phyloP scores from a whole-genome alignment of 2,797 vertebrate species.

The Cryptoprocta ferox region DNA sequence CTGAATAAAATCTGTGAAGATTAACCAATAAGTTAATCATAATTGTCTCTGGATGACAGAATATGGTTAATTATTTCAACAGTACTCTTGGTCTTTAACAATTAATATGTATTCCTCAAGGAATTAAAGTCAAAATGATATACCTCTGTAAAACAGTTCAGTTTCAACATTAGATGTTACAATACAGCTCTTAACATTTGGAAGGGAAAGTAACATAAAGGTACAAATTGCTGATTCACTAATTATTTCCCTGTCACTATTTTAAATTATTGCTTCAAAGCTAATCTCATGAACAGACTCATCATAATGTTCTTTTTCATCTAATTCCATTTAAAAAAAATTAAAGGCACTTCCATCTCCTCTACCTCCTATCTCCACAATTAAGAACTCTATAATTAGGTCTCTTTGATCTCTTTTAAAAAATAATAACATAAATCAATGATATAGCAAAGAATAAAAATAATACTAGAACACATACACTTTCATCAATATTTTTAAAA shows the following conservation, averaged over 20 bases:
- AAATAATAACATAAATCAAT: background rate
- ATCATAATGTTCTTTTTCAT: background rate
- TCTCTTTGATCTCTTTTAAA: background rate
- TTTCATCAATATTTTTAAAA: background rate
- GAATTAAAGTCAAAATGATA: background rate
- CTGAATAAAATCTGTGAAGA: background rate
- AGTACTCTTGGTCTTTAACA: background rate
- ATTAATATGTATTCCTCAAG: slow-evolving; percentile 7
- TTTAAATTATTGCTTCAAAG: slow-evolving; percentile 17
- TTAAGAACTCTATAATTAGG: background rate
- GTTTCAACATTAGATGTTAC: background rate
- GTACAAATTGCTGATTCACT: background rate
- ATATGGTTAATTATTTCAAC: background rate
- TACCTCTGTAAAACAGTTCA: background rate
- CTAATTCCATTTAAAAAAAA: background rate
- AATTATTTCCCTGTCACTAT: background rate
- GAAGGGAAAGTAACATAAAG: background rate
- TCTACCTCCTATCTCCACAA: background rate
- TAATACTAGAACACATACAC: background rate
- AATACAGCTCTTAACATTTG: background rate
- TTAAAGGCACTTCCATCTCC: background rate
- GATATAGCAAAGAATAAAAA: background rate
- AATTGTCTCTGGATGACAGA: background rate
- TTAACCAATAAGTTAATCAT: background rate
- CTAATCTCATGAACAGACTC: background rate